These are phyloP conservation scores for Haplotaxodon microlepis DNA, from an alignment of 2,113 vertebrate genomes.

Conservation along the genomic window DNA sequence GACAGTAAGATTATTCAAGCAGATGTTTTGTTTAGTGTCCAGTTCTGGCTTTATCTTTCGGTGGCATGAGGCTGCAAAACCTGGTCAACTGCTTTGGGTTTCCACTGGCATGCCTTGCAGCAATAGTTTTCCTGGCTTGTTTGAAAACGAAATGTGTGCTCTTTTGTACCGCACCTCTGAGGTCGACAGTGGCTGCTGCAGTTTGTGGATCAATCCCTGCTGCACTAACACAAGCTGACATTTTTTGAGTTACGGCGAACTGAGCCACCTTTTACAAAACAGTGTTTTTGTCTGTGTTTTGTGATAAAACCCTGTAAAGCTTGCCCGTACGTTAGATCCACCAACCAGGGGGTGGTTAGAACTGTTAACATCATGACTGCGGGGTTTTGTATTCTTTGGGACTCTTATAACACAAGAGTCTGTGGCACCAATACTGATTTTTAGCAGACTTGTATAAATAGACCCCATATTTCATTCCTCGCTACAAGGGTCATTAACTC, in stretches of 20 bases:
- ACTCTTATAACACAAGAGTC: neutral
- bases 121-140: conserved; percentile 46
- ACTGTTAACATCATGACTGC: conserved; percentile 30
- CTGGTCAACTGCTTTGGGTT: conserved; percentile 4
- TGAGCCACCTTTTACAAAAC: neutral
- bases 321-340: conserved; percentile 5
- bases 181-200: neutral
- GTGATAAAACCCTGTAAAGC: conserved; percentile 34
- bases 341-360: conserved; percentile 8
- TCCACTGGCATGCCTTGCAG: conserved; percentile 36
- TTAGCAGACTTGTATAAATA: conserved; percentile 3
- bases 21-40: conserved; percentile 8
- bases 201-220: neutral
- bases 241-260: neutral
- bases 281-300: neutral
- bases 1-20: neutral
- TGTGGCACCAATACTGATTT: neutral
- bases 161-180: neutral
- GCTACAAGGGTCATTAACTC: neutral
- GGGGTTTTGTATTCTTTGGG: neutral
- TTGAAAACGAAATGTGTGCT: conserved; percentile 41
- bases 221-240: neutral
- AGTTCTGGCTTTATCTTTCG: neutral
- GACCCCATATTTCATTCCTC: neutral
- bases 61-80: neutral